Base-by-base conservation (phyloP, 2,797 vertebrate species). In the Tympanoctomys barrerae region DNA sequence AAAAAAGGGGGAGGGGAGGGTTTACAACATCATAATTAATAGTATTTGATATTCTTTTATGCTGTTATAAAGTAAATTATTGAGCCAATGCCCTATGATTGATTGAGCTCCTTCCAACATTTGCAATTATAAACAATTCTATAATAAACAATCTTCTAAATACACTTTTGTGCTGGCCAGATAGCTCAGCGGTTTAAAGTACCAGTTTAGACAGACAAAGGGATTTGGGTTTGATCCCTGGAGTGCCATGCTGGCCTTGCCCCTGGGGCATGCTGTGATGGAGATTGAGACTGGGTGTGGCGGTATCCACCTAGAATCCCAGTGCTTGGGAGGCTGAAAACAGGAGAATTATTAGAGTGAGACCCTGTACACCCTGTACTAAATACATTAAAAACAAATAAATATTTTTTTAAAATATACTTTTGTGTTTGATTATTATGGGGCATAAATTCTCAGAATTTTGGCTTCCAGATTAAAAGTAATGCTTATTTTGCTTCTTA, bases 391-490 rank as follows among this genome's bases (percentile, higher is more conserved):
- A 10, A 49, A 49, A 49, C 1, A 49, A 49, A 49, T 49, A 42
- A 42, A 42, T 49, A 49, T 39, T 49, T 49, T 10, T 49, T 9
- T 9, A 49, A 87, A 33, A 49, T 61, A 73, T 4, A 31, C 39
- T 91, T 97, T 28, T 85, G 10, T 42, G n/a, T 75, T 2, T 89
- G 39, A 61, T 78, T 90, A 18, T 26, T 62, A 82, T 78, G 78
- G 64, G 52, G 31, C 1, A 1, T 95, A 82, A 88, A 66, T 73
- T 89, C 75, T 96, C 33, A 86, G 42, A 94, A 96, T 21, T 95
- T 7, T 89, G 33, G 90, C 77, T 66, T 24, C 81, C 26, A 39
- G 18, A 49, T 64, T 5, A 94, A 92, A 61, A 2, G 16, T 54
- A 82, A 64, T 66, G 10, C 5, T 89, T 75, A 52, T 61, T 46